Base-by-base conservation (phyloP, 1,140 invertebrate species). In the Sinella curviseta region DNA sequence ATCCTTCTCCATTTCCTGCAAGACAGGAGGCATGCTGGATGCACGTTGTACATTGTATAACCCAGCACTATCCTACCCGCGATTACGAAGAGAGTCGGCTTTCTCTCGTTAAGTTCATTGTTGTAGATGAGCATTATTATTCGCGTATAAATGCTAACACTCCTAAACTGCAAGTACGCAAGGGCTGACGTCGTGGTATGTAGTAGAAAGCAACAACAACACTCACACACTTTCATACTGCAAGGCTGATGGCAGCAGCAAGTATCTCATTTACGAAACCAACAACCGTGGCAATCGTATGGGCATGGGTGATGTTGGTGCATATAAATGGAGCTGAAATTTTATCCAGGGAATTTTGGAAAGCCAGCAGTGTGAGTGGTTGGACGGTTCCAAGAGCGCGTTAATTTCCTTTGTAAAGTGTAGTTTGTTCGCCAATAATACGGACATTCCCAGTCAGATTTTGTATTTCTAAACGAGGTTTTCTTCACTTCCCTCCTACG, bases 231-330 rank as follows among this genome's bases (percentile, higher is more conserved):
- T 20, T 48, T 12, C 39, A 48, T 48, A 48, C 20, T 48, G 8
- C 20, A 8, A 60, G 12, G 24, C 14, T 3, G 12, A 60, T 16
- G 4, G 24, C 8, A 26, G 24, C 3, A 60, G 57, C 57, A 60
- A 70, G 65, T 24, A 70, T 70, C 65, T 70, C 65, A 70, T 70
- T 70, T 70, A 70, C n/a, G 26, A 33, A 70, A 70, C 28, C 65
- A 33, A 70, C 65, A 70, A 70, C 28, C 65, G 65, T 70, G 30
- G 26, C 4, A 60, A 60, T 60, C 57, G 26, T 70, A 70, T 70
- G 28, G 65, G 28, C 12, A 30, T 31, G 65, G 65, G 65, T 30
- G 12, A 70, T 70, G 65, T 33, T 33, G 12, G 65, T 70, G 65
- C 65, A 70, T 70, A 33, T 70, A 70, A 70, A 70, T 70, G 26